Percentiles rank a stretch among this genome's conserved stretches.
phyloP scores from a whole-genome alignment of 2,888 invertebrate species.

The Cryptus armator region DNA sequence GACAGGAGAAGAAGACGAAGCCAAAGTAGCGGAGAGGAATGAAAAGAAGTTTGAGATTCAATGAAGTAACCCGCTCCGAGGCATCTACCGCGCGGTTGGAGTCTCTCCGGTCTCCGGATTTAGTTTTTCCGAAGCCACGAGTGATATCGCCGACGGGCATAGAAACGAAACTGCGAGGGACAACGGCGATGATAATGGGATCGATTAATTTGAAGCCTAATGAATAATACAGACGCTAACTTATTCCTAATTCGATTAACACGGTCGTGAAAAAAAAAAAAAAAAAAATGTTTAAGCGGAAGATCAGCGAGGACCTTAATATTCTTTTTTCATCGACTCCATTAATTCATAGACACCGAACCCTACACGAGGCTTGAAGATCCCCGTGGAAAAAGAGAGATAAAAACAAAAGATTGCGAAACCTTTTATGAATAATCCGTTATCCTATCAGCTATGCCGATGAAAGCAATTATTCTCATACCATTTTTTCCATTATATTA shows the following conservation, averaged over 20 bases:
- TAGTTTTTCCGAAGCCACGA: constrained; percentile 6
- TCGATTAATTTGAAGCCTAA: not conserved
- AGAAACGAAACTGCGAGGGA: constrained; percentile 13
- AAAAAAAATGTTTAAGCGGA: not conserved
- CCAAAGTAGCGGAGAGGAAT: constrained; percentile 7
- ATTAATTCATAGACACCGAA: not conserved
- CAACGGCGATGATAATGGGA: constrained; percentile 4
- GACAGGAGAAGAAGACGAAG: constrained; percentile 7
- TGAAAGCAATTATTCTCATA: constrained; percentile 34
- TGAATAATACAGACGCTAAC: constrained; percentile 7
- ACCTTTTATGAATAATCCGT: constrained; percentile 11
- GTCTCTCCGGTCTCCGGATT: constrained; percentile 15
- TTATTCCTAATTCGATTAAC: not conserved
- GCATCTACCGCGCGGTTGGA: constrained; percentile 27
- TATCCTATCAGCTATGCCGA: not conserved
- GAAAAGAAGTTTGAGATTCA: constrained; percentile 31
- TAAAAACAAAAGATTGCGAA: not conserved
- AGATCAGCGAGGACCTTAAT: not conserved
- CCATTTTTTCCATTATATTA: constrained; percentile 36
- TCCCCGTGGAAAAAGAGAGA: not conserved
- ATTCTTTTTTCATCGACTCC: not conserved
- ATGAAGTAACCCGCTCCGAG: constrained; percentile 13
- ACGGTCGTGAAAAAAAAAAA: not conserved
- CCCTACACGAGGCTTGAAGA: not conserved
- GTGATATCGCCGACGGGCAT: not conserved